These are phyloP conservation scores for Engraulis encrasicolus DNA, from an alignment of 2,113 vertebrate genomes.

Conservation along the genomic window DNA sequence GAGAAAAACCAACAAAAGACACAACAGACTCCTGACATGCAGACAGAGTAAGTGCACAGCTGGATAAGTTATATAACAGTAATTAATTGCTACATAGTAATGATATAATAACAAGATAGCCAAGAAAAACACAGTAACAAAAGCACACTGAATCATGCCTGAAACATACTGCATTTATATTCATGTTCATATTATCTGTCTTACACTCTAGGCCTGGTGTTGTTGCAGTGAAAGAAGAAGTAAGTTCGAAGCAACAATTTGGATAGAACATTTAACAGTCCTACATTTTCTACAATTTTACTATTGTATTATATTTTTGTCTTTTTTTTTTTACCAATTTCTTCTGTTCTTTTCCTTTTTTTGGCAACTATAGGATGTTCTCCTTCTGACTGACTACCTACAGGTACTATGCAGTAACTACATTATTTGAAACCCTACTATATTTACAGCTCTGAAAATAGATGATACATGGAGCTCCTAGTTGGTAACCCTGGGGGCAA, in stretches of 20 bases:
- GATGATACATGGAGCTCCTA: neutral
- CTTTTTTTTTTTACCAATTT: neutral
- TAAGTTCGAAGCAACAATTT: constrained; percentile 54
- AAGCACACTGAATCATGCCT: neutral
- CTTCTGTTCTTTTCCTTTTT: neutral
- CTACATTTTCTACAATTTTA: neutral
- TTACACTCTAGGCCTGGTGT: constrained; percentile 64
- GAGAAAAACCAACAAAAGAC: constrained; percentile 47
- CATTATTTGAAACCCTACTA: neutral
- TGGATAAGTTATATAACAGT: neutral
- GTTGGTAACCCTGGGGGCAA: neutral
- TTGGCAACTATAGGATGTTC: constrained; percentile 64
- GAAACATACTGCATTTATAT: neutral
- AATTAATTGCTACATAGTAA: too few species aligned
- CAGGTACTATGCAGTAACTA: constrained; percentile 61
- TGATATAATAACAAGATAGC: neutral
- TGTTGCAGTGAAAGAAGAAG: constrained; percentile 68
- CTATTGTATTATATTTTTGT: neutral
- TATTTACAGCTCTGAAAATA: neutral
- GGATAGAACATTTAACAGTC: neutral
- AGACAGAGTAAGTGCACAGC: constrained; percentile 72
- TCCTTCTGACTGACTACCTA: constrained; percentile 69
- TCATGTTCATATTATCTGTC: neutral
- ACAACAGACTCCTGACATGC: constrained; percentile 54
- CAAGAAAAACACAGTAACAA: neutral